phyloP scores from a whole-genome alignment of 2,797 vertebrate species.

The Scarus forsteni region DNA sequence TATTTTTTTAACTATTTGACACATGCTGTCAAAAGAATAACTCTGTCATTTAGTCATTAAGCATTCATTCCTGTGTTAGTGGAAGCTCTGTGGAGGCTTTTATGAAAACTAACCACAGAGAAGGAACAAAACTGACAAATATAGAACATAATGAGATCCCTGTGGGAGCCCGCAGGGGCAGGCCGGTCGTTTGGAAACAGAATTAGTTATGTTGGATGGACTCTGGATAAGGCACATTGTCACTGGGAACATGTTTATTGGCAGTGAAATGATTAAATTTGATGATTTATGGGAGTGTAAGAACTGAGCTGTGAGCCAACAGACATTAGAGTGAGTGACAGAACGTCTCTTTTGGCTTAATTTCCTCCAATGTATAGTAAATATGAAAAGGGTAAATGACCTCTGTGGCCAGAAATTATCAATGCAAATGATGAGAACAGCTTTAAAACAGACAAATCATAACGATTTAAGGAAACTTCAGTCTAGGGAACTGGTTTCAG shows the following conservation, averaged over 20 bases:
- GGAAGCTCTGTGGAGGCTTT: constrained; percentile 29
- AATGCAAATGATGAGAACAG: constrained; percentile 11
- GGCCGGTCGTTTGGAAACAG: constrained; percentile 31
- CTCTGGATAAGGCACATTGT: constrained; percentile 27
- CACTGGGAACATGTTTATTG: constrained; percentile 27
- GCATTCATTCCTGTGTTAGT: constrained; percentile 33
- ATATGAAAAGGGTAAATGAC: constrained; percentile 16
- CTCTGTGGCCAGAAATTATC: constrained; percentile 41
- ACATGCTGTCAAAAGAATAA: constrained; percentile 31
- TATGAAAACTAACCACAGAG: constrained; percentile 35
- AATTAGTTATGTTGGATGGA: constrained; percentile 15
- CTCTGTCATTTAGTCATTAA: constrained; percentile 36
- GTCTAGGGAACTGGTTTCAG: no score
- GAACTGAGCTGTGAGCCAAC: not conserved
- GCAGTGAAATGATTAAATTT: constrained; percentile 26
- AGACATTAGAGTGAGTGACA: constrained; percentile 30
- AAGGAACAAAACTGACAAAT: constrained; percentile 34
- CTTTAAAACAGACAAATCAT: constrained; percentile 7
- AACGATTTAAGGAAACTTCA: not conserved
- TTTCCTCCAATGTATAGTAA: constrained; percentile 24
- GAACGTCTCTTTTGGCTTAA: constrained; percentile 13
- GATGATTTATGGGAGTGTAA: constrained; percentile 30
- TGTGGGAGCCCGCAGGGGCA: constrained; percentile 14
- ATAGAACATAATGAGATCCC: constrained; percentile 39
- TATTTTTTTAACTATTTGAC: constrained; percentile 13